These are phyloP conservation scores for Upupa epops DNA, from an alignment of 2,113 vertebrate species.

Conservation along the genomic window DNA sequence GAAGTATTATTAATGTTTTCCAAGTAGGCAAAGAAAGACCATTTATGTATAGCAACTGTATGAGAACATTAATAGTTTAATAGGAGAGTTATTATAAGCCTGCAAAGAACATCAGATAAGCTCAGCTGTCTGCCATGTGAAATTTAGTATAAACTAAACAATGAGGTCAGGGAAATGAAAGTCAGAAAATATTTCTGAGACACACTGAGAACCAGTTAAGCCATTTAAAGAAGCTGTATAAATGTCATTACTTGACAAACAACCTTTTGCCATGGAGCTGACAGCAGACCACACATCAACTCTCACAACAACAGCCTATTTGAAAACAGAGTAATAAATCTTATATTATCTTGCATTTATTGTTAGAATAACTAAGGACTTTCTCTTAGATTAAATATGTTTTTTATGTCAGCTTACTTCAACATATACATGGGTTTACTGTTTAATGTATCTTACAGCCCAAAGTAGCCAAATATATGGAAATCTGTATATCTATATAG, in stretches of 20 bases:
- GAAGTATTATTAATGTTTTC: background rate
- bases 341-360: background rate
- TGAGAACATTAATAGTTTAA: background rate
- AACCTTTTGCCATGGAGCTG: background rate
- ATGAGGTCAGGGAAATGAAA: background rate
- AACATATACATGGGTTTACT: background rate
- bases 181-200: background rate
- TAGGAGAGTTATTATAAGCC: background rate
- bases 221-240: background rate
- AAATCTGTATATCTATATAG: background rate
- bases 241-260: background rate
- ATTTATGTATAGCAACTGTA: background rate
- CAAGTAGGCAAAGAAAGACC: background rate
- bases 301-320: background rate
- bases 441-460: background rate
- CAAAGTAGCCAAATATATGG: background rate
- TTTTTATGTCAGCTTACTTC: background rate
- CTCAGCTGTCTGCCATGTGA: background rate
- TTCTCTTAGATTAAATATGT: background rate
- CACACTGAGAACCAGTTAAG: background rate
- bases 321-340: background rate
- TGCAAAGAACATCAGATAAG: background rate
- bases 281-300: background rate
- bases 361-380: background rate
- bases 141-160: background rate